A percentile compares a stretch with the other conserved stretches of the same genome.
Conservation (phyloP, 2,797 vertebrate species). For the Coranthus polyacanthus region DNA sequence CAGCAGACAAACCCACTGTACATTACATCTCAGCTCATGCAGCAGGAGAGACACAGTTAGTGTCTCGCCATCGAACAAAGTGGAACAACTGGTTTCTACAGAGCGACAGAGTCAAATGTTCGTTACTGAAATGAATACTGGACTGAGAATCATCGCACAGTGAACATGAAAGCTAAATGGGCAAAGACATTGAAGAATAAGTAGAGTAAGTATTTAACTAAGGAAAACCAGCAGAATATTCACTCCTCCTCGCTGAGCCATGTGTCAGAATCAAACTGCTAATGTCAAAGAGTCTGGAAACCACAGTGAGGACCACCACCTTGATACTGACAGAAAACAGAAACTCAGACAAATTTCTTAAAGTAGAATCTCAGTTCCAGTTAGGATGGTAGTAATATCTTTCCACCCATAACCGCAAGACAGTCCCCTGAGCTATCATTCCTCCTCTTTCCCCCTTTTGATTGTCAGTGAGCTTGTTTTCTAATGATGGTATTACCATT, state of each 20-base stretch:
- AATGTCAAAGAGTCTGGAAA: constrained; percentile 19
- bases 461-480: constrained; percentile 4
- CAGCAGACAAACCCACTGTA: not conserved
- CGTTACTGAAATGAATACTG: too few species aligned
- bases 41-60: not conserved
- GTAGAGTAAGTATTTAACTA: not conserved
- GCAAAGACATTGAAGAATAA: too few species aligned
- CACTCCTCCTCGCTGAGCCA: not conserved
- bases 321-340: constrained; percentile 20
- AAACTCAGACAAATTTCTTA: constrained; percentile 43
- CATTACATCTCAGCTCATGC: not conserved
- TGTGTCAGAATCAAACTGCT: constrained; percentile 9
- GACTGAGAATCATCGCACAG: too few species aligned
- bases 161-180: not conserved
- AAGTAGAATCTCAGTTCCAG: constrained; percentile 46
- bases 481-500: constrained; percentile 37
- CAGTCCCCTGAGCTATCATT: constrained; percentile 42
- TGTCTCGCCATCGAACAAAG: not conserved
- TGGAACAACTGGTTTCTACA: too few species aligned
- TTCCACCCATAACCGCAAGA: constrained; percentile 59
- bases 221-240: constrained; percentile 1
- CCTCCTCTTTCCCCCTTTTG: constrained; percentile 19
- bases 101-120: not conserved
- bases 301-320: constrained; percentile 2
- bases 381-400: constrained; percentile 46